These are phyloP conservation scores for Ommatoiulus sabulosus DNA, from an alignment of 2,888 invertebrate genomes.

Conservation along the genomic window DNA sequence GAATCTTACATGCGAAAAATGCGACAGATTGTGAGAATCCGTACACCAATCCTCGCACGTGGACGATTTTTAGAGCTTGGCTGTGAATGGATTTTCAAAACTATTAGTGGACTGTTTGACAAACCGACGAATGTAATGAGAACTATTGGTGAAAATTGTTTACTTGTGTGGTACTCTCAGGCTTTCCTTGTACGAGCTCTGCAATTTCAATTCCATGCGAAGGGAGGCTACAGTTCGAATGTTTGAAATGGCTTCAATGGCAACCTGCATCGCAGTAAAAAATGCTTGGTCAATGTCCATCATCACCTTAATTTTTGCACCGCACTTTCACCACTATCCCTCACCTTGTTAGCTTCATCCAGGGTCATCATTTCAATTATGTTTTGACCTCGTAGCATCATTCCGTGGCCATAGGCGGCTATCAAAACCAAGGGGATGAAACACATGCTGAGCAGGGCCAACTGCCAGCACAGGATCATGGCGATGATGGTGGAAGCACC, in stretches of 20 bases:
- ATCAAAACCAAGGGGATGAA: slow-evolving; percentile 78
- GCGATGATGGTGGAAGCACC: slow-evolving; percentile 75
- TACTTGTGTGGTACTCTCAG: slow-evolving; percentile 73
- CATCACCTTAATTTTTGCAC: neutral
- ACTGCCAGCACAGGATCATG: slow-evolving; percentile 76
- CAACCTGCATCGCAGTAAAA: slow-evolving; percentile 69
- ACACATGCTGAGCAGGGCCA: slow-evolving; percentile 76
- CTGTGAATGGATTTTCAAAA: slow-evolving; percentile 37
- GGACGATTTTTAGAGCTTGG: slow-evolving; percentile 64
- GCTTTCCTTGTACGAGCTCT: slow-evolving; percentile 73
- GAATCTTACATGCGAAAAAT: slow-evolving; percentile 72
- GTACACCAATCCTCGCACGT: slow-evolving; percentile 77
- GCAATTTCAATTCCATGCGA: slow-evolving; percentile 76
- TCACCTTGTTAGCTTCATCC: slow-evolving; percentile 73
- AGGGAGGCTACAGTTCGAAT: slow-evolving; percentile 74
- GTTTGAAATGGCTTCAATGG: slow-evolving; percentile 80
- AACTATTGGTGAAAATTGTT: neutral
- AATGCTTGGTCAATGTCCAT: neutral
- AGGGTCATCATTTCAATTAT: slow-evolving; percentile 74
- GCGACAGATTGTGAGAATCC: slow-evolving; percentile 75
- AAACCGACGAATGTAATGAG: neutral
- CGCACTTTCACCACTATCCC: neutral
- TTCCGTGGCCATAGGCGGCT: slow-evolving; percentile 77
- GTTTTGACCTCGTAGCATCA: slow-evolving; percentile 75
- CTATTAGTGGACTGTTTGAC: neutral